Evolutionary conservation across 2,797 vertebrate species (phyloP).

Genomic region (Ciconia nigra): DNA sequence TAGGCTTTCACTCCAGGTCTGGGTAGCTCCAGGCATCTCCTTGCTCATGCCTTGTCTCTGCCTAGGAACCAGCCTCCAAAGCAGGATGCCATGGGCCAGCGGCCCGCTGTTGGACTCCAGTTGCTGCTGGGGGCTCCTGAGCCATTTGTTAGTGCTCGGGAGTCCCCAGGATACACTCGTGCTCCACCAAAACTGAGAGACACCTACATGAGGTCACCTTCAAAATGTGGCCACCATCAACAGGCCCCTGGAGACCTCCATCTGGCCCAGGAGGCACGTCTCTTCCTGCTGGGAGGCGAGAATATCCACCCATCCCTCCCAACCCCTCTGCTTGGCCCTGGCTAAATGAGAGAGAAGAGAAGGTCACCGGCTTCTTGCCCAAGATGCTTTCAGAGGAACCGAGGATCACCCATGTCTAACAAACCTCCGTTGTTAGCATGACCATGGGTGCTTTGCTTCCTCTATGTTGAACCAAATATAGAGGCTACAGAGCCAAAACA

Average conservation of each 20-base stretch:
- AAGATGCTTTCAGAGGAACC: neutral
- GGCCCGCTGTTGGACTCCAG: neutral
- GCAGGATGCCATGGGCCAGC: accelerated
- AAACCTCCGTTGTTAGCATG: neutral
- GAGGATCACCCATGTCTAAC: neutral
- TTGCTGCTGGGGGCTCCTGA: neutral
- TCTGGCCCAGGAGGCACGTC: neutral
- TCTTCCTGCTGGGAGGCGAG: neutral
- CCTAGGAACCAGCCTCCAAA: neutral
- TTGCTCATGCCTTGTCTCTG: neutral
- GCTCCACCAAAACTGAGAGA: neutral
- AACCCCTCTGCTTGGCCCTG: neutral
- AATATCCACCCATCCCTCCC: neutral
- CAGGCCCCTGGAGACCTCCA: neutral
- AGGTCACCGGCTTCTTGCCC: accelerated
- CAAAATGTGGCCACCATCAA: neutral
- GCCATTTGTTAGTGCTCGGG: neutral
- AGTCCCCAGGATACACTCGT: accelerated
- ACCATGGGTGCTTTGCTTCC: neutral
- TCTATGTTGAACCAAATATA: neutral
- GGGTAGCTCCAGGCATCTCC: neutral
- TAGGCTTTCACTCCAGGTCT: slow-evolving; percentile 25
- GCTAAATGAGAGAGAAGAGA: neutral
- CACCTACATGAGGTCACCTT: neutral
- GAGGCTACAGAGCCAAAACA: neutral